Evolutionary conservation across 2,888 invertebrate species (phyloP).

Genomic region (Orthonychiurus folsomi): DNA sequence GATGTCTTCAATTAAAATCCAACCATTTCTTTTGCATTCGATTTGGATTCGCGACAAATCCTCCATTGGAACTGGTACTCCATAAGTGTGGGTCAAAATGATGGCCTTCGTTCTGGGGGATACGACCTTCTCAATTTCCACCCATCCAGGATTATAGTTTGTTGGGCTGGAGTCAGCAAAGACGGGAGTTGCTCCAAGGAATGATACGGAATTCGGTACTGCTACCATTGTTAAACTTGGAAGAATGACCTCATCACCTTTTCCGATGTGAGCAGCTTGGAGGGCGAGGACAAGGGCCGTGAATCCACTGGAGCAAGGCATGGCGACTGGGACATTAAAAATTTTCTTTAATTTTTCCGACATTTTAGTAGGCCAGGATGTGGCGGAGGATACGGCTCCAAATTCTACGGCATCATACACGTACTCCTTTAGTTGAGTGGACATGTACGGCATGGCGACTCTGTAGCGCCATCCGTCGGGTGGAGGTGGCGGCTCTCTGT

Average conservation of each 20-base stretch:
- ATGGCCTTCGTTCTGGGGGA: constrained; percentile 23
- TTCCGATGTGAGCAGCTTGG: constrained; percentile 19
- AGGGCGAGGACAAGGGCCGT: constrained; percentile 24
- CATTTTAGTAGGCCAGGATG: constrained; percentile 23
- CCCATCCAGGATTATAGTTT: constrained; percentile 24
- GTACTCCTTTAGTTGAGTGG: constrained; percentile 20
- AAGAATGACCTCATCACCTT: constrained; percentile 25
- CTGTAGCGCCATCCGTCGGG: constrained; percentile 24
- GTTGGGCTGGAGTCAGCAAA: constrained; percentile 22
- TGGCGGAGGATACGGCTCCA: constrained; percentile 25
- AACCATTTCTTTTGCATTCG: constrained; percentile 19
- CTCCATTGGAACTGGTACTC: constrained; percentile 15
- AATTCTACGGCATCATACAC: constrained; percentile 26
- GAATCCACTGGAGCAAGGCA: constrained; percentile 29
- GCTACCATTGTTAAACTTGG: constrained; percentile 29
- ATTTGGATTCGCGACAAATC: constrained; percentile 19
- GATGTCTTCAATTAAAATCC: constrained; percentile 31
- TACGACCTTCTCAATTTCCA: constrained; percentile 14
- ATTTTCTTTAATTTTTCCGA: constrained; percentile 17
- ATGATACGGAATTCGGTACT: constrained; percentile 26
- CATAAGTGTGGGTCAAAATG: constrained; percentile 28
- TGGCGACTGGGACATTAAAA: constrained; percentile 21
- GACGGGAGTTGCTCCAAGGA: constrained; percentile 21
- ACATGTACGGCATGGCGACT: constrained; percentile 24
- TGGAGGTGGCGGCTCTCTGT: constrained; percentile 24